phyloP scores from a whole-genome alignment of 2,888 invertebrate species.

The Mantis religiosa region DNA sequence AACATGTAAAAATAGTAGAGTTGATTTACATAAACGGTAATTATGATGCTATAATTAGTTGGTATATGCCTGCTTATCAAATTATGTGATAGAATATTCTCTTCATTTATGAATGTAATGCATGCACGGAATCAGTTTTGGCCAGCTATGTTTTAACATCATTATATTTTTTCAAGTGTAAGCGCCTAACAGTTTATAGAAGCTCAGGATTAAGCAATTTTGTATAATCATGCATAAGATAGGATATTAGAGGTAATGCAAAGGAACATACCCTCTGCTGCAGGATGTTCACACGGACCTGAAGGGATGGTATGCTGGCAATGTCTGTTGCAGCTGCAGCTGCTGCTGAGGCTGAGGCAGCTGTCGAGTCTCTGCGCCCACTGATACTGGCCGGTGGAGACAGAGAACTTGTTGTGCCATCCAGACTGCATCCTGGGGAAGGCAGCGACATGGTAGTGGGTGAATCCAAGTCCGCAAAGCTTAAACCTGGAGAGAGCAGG shows the following conservation, averaged over 20 bases:
- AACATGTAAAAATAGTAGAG: too few relatives aligned
- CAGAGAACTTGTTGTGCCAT: slow-evolving; percentile 53
- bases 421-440: slow-evolving; percentile 70
- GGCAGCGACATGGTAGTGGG: slow-evolving; percentile 78
- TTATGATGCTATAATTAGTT: too few relatives aligned
- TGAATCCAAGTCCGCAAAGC: slow-evolving; percentile 56
- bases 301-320: slow-evolving; percentile 51
- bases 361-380: slow-evolving; percentile 56
- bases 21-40: too few relatives aligned
- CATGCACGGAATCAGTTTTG: too few relatives aligned
- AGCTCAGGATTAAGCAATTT: not conserved
- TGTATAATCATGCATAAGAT: not conserved
- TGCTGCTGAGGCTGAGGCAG: slow-evolving; percentile 43
- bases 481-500: slow-evolving; percentile 39
- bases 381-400: slow-evolving; percentile 63
- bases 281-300: slow-evolving; percentile 61
- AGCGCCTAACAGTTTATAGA: too few relatives aligned
- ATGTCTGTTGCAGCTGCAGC: slow-evolving; percentile 48
- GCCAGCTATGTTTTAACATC: too few relatives aligned
- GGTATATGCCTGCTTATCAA: too few relatives aligned
- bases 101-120: too few relatives aligned
- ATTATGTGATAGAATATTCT: too few relatives aligned
- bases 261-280: slow-evolving; percentile 82
- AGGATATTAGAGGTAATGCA: slow-evolving; percentile 39
- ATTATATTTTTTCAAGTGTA: too few relatives aligned